phyloP scores from a whole-genome alignment of 2,113 vertebrate genomes.

The Pao palembangensis region DNA sequence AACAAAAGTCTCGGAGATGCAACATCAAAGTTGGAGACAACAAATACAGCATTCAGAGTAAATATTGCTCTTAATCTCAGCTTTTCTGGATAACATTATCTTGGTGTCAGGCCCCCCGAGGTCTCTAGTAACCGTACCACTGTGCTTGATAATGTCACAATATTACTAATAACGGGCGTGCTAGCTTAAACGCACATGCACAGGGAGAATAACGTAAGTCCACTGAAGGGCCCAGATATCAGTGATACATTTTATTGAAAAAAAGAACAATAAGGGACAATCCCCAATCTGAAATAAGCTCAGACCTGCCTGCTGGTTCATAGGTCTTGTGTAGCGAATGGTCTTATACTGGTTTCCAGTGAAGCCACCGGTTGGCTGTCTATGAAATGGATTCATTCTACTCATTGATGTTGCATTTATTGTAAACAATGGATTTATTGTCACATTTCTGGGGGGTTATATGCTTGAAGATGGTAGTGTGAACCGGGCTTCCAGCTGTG shows the following conservation, averaged over 20 bases:
- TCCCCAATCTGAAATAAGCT: slow-evolving; percentile 1
- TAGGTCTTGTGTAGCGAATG: slow-evolving; percentile 50
- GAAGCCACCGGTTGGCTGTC: slow-evolving; percentile 61
- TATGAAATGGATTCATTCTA: slow-evolving; percentile 30
- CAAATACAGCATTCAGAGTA: no score
- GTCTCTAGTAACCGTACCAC: no score
- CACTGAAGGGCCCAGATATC: neutral
- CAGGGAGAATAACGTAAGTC: neutral
- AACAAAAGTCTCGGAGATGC: no score
- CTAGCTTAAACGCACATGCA: neutral
- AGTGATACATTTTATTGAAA: neutral
- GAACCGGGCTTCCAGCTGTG: slow-evolving; percentile 63
- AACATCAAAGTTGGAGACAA: no score
- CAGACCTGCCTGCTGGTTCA: slow-evolving; percentile 58
- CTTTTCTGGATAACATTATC: no score
- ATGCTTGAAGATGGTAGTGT: slow-evolving; percentile 38
- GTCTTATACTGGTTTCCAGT: slow-evolving; percentile 47
- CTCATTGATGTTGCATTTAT: slow-evolving; percentile 55
- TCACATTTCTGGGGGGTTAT: slow-evolving; percentile 8
- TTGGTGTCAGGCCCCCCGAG: no score
- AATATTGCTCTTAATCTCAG: no score
- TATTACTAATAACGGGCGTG: no score
- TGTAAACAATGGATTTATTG: slow-evolving; percentile 54
- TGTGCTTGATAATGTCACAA: no score
- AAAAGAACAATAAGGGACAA: slow-evolving; percentile 12